These are phyloP conservation scores for Thamnophis sirtalis DNA, from an alignment of 2,113 vertebrate species.

Conservation along the genomic window DNA sequence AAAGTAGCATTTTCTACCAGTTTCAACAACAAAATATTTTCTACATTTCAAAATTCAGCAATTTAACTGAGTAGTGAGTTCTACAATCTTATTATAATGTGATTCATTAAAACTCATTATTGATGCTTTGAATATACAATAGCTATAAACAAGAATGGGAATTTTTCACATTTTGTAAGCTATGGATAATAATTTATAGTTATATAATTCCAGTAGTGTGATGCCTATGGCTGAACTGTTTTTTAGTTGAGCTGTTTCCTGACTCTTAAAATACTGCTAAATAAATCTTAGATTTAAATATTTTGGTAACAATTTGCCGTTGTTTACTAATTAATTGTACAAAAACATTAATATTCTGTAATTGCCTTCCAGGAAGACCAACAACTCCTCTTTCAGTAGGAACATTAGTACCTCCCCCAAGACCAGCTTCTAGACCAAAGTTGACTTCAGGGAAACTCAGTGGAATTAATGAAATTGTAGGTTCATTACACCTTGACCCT, in stretches of 20 bases:
- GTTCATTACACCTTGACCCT: slow-evolving; percentile 50
- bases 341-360: not conserved
- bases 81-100: not conserved
- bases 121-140: not conserved
- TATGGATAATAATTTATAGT: slow-evolving; percentile 11
- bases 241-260: not conserved
- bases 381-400: slow-evolving; percentile 84
- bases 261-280: not conserved
- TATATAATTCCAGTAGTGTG: not conserved
- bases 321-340: not conserved
- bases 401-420: slow-evolving; percentile 87
- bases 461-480: slow-evolving; percentile 95
- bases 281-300: slow-evolving; percentile 34
- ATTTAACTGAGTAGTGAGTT: not conserved
- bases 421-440: slow-evolving; percentile 93
- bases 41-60: not conserved
- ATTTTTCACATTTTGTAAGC: not conserved
- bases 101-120: not conserved
- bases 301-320: not conserved
- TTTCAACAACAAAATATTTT: not conserved
- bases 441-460: slow-evolving; percentile 84
- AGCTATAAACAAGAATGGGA: not conserved
- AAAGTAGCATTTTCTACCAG: not conserved
- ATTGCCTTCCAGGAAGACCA: slow-evolving; percentile 77
- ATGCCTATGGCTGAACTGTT: slow-evolving; percentile 2